phyloP scores from a whole-genome alignment of 2,888 invertebrate genomes.

The Bombyx huttoni region DNA sequence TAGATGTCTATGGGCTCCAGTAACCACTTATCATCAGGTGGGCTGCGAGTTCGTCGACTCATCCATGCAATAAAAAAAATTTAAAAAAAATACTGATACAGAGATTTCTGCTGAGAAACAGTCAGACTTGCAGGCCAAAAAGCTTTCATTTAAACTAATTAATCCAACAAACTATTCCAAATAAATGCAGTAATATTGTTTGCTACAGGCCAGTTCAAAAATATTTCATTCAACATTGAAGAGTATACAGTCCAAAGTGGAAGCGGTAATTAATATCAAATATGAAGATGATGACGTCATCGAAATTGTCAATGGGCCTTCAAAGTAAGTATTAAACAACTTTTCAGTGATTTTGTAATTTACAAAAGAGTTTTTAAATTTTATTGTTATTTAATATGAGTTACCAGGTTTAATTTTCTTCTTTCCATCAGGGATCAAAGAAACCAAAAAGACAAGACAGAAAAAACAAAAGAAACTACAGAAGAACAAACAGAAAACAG shows the following conservation, averaged over 20 bases:
- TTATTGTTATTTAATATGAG: too few species aligned
- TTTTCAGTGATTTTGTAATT: not conserved
- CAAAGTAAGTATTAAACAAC: conserved; percentile 29
- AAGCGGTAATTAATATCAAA: conserved; percentile 70
- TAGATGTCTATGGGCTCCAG: too few species aligned
- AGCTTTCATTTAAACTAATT: too few species aligned
- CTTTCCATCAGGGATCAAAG: not conserved
- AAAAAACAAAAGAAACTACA: conserved; percentile 3
- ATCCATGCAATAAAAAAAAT: too few species aligned
- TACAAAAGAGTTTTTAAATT: too few species aligned
- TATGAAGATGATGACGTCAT: conserved; percentile 65
- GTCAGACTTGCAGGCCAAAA: too few species aligned
- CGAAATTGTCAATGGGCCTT: conserved; percentile 54
- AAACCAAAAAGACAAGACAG: not conserved
- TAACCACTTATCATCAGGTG: too few species aligned
- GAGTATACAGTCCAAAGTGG: conserved; percentile 74
- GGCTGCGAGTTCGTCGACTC: too few species aligned
- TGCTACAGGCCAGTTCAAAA: conserved; percentile 76
- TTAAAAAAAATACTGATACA: too few species aligned
- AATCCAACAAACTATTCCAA: not conserved
- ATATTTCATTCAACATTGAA: conserved; percentile 77
- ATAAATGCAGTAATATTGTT: not conserved
- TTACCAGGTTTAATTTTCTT: not conserved
- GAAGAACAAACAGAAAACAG: conserved; percentile 7
- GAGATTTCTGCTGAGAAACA: too few species aligned